Conservation (phyloP, 2,113 vertebrate genomes). For the Xenus cinereus region DNA sequence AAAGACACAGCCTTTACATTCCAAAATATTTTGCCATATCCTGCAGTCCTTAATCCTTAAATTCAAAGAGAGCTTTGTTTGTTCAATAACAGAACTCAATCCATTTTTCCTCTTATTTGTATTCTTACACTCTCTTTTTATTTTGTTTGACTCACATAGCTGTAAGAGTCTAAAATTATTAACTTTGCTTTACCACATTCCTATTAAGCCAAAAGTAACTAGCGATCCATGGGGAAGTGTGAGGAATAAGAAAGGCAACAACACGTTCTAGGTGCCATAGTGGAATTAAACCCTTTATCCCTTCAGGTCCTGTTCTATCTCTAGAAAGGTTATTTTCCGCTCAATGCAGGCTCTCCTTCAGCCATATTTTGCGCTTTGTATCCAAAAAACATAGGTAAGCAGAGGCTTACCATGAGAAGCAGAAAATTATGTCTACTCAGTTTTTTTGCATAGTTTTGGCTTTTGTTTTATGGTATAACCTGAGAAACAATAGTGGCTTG, state of each 20-base stretch:
- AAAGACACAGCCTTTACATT: neutral
- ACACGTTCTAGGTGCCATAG: neutral
- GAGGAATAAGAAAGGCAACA: neutral
- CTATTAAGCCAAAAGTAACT: neutral
- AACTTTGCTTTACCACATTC: neutral
- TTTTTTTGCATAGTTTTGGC: neutral
- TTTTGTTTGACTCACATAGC: neutral
- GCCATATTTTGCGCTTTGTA: neutral
- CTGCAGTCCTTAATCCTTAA: neutral
- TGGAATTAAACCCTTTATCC: neutral
- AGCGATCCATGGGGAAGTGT: neutral
- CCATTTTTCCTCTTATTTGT: neutral
- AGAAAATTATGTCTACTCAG: neutral
- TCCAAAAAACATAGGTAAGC: neutral
- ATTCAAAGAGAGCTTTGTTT: neutral
- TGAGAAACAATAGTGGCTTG: neutral
- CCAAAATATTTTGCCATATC: neutral
- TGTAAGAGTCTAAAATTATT: neutral
- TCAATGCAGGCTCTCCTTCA: neutral
- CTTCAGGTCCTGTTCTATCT: neutral
- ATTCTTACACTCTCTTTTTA: neutral
- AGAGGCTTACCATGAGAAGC: neutral
- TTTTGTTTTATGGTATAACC: neutral
- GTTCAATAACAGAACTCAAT: neutral
- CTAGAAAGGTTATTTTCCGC: neutral